These are phyloP conservation scores for Drosophila mettleri DNA, from an alignment of 2,888 invertebrate species.

Conservation along the genomic window DNA sequence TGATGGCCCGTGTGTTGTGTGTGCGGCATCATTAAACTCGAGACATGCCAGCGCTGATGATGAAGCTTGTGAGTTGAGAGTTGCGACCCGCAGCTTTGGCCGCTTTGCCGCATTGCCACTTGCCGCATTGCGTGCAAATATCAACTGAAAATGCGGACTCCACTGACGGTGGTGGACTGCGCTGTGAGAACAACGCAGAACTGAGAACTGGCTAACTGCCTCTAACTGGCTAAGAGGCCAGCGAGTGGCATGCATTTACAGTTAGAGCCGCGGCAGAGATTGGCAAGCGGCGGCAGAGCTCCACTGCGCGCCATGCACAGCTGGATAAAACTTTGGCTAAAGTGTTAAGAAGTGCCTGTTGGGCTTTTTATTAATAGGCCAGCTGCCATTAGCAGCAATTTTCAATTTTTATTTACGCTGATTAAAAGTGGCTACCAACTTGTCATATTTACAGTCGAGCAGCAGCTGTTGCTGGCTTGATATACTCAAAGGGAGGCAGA, in stretches of 20 bases:
- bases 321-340: slow-evolving; percentile 57
- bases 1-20: slow-evolving; percentile 58
- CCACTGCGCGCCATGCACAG: slow-evolving; percentile 15
- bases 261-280: slow-evolving; percentile 38
- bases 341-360: slow-evolving; percentile 64
- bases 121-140: slow-evolving; percentile 73
- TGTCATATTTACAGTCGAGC: slow-evolving; percentile 67
- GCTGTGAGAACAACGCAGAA: slow-evolving; percentile 71
- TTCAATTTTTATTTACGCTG: slow-evolving; percentile 80
- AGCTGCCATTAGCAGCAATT: slow-evolving; percentile 76
- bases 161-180: slow-evolving; percentile 69
- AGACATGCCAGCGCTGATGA: slow-evolving; percentile 49
- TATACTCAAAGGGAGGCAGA: slow-evolving; percentile 50
- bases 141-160: slow-evolving; percentile 52
- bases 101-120: slow-evolving; percentile 41
- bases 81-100: slow-evolving; percentile 44
- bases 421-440: slow-evolving; percentile 78
- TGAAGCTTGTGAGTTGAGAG: slow-evolving; percentile 28
- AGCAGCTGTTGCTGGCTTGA: slow-evolving; percentile 21
- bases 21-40: slow-evolving; percentile 73
- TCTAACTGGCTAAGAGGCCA: slow-evolving; percentile 26
- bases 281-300: background rate
- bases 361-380: slow-evolving; percentile 55
- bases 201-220: slow-evolving; percentile 43
- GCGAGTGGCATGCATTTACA: slow-evolving; percentile 71